Conservation (phyloP, 2,113 vertebrate genomes). For the Lasiurus cinereus region DNA sequence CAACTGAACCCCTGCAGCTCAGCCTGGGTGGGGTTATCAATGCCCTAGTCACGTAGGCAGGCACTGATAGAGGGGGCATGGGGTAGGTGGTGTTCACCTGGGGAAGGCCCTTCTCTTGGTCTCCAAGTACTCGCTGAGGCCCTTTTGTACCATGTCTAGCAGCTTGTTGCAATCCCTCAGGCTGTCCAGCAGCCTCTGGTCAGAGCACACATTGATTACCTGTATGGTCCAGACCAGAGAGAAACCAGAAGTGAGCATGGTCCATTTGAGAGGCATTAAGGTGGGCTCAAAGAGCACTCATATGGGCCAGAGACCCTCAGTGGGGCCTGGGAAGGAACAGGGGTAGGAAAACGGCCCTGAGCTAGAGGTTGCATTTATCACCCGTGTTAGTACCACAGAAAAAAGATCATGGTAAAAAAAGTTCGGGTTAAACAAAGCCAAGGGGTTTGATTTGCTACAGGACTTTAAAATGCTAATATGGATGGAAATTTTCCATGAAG, state of each 20-base stretch:
- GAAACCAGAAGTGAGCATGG: neutral
- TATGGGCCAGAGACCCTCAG: neutral
- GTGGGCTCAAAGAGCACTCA: neutral
- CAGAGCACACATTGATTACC: constrained; percentile 93
- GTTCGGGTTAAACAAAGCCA: neutral
- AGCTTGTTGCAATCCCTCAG: constrained; percentile 90
- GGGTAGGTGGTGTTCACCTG: constrained; percentile 86
- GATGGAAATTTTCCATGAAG: neutral
- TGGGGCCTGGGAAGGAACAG: neutral
- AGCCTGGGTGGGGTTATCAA: neutral
- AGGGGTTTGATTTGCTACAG: neutral
- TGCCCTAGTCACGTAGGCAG: accelerated
- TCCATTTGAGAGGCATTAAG: constrained; percentile 47
- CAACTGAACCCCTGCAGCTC: neutral
- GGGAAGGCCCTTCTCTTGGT: constrained; percentile 92
- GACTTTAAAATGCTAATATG: constrained; percentile 1
- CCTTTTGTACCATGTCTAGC: constrained; percentile 94
- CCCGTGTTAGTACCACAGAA: neutral
- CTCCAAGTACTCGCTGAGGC: constrained; percentile 95
- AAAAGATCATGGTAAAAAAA: neutral
- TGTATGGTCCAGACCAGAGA: constrained; percentile 73
- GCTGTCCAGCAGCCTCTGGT: constrained; percentile 88
- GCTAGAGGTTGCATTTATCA: neutral
- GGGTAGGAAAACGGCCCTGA: constrained; percentile 55
- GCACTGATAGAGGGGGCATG: neutral